phyloP scores from a whole-genome alignment of 2,113 vertebrate genomes.

The Athene noctua region DNA sequence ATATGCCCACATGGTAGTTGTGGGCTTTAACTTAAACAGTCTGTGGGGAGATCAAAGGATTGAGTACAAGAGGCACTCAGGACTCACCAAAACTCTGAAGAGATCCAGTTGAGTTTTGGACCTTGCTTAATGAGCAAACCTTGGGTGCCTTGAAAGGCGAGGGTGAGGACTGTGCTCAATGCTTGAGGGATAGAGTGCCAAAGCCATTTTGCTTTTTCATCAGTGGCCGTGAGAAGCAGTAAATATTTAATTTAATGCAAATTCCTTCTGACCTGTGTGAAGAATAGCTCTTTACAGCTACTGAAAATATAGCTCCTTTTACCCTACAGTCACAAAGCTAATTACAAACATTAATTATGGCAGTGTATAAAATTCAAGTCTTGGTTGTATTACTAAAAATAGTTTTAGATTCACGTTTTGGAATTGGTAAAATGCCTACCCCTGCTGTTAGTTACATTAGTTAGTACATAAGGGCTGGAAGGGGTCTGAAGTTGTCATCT shows the following conservation, averaged over 20 bases:
- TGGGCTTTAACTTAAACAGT: slow-evolving; percentile 65
- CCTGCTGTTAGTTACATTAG: not conserved
- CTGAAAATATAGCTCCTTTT: not conserved
- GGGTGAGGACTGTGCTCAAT: not conserved
- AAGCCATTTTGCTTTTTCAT: not conserved
- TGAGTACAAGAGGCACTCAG: not conserved
- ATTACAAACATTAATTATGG: slow-evolving; percentile 5
- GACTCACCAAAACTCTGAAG: not conserved
- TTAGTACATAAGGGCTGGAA: not conserved
- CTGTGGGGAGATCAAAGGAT: slow-evolving; percentile 43
- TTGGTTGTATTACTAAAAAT: not conserved
- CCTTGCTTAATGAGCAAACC: not conserved
- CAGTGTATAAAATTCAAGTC: not conserved
- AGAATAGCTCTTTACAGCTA: not conserved
- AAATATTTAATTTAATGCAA: slow-evolving; percentile 16
- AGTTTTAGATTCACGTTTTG: not conserved
- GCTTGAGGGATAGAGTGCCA: not conserved
- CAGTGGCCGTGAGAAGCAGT: not conserved
- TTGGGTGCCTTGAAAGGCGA: not conserved
- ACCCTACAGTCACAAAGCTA: not conserved
- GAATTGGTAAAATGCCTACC: not conserved
- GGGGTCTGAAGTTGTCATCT: not conserved
- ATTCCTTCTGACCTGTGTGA: not conserved
- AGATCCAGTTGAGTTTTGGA: not conserved
- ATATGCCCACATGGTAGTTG: slow-evolving; percentile 56